These are phyloP conservation scores for Sebastes ruberrimus DNA, from an alignment of 2,797 vertebrate genomes.

Conservation along the genomic window DNA sequence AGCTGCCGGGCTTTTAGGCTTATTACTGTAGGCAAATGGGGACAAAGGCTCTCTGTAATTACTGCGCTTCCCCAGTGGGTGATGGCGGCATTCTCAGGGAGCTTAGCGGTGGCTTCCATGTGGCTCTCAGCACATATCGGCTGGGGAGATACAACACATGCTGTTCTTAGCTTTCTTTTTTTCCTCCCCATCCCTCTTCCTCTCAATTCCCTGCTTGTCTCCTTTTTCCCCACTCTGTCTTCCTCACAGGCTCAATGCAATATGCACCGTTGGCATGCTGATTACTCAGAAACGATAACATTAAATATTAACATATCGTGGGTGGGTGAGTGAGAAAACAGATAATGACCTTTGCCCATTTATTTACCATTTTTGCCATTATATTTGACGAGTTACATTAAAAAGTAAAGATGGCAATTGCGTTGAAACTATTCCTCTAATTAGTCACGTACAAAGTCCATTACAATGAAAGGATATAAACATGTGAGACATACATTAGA, in stretches of 20 bases:
- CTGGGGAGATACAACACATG: conserved; percentile 47
- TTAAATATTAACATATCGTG: not conserved
- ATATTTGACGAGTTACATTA: not conserved
- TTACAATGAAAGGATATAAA: not conserved
- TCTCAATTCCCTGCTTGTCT: not conserved
- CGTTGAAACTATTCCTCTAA: not conserved
- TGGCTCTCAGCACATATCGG: conserved; percentile 47
- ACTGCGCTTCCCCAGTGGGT: conserved; percentile 67
- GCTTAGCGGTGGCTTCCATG: conserved; percentile 65
- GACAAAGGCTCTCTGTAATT: conserved; percentile 77
- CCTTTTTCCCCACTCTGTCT: not conserved
- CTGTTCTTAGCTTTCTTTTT: conserved; percentile 30
- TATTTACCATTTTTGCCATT: not conserved
- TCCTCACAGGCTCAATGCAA: not conserved
- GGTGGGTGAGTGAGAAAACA: not conserved
- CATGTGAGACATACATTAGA: not conserved
- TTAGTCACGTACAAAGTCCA: not conserved
- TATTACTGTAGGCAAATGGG: conserved; percentile 74
- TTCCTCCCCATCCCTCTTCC: not conserved
- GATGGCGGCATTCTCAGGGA: conserved; percentile 70
- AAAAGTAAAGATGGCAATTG: not conserved
- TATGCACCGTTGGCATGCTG: not conserved
- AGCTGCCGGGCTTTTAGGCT: conserved; percentile 66
- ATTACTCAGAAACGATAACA: not conserved
- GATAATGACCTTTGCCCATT: not conserved